phyloP scores from a whole-genome alignment of 2,888 invertebrate genomes.

The Stenoptilia bipunctidactyla region DNA sequence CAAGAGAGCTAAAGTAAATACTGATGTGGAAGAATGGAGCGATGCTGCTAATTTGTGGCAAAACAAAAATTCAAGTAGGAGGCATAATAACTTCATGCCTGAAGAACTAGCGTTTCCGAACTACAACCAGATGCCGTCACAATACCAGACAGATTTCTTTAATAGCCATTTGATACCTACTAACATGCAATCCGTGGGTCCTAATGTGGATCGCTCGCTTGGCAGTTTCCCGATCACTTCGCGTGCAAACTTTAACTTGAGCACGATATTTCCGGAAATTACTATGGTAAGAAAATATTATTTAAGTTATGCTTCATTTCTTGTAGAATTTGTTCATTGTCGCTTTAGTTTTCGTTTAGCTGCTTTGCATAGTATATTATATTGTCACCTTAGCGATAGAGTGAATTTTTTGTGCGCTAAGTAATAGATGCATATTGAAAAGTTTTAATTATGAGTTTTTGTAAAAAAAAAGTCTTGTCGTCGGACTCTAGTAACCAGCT shows the following conservation, averaged over 20 bases:
- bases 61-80: conserved; percentile 39
- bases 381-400: no score
- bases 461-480: neutral
- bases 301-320: no score
- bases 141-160: conserved; percentile 56
- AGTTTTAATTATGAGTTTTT: no score
- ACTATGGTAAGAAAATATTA: conserved; percentile 62
- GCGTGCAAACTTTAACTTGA: conserved; percentile 83
- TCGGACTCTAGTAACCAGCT: no score
- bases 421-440: no score
- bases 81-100: conserved; percentile 42
- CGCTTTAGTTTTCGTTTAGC: no score
- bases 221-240: conserved; percentile 51
- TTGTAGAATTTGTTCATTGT: no score
- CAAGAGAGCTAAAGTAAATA: conserved; percentile 44
- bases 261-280: conserved; percentile 88
- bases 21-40: conserved; percentile 53
- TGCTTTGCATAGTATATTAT: no score
- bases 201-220: conserved; percentile 43
- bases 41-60: conserved; percentile 54
- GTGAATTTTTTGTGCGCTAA: no score
- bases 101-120: conserved; percentile 55
- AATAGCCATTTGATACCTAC: conserved; percentile 54
- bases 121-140: conserved; percentile 53
- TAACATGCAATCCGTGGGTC: conserved; percentile 45